Evolutionary conservation across 2,888 invertebrate genomes (phyloP).

Genomic region (Oscheius sp.): DNA sequence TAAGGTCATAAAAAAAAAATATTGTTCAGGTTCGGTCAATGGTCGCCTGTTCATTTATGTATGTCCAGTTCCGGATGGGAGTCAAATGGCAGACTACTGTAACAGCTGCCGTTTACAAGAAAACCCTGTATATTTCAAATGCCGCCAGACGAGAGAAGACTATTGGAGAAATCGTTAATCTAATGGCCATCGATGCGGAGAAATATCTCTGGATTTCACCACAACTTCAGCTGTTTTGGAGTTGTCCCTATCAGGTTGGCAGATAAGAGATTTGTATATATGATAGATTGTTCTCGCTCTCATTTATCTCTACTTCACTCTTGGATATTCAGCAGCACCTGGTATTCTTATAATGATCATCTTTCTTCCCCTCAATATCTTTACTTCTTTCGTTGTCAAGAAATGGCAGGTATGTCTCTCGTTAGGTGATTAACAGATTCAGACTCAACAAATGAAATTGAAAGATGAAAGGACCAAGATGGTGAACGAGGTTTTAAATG

Average conservation of each 20-base stretch:
- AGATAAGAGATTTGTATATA: background rate
- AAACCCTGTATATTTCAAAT: slow-evolving; percentile 73
- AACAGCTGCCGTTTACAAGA: slow-evolving; percentile 73
- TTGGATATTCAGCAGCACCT: slow-evolving; percentile 85
- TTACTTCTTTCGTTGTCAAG: slow-evolving; percentile 54
- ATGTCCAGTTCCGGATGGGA: slow-evolving; percentile 72
- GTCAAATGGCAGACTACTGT: slow-evolving; percentile 73
- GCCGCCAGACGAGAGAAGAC: slow-evolving; percentile 72
- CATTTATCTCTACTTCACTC: slow-evolving; percentile 72
- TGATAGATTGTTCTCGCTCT: slow-evolving; percentile 65
- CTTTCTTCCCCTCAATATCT: slow-evolving; percentile 76
- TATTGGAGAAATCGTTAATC: slow-evolving; percentile 75
- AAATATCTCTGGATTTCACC: slow-evolving; percentile 69
- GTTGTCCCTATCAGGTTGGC: slow-evolving; percentile 68
- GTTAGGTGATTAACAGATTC: background rate
- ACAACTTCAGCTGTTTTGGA: slow-evolving; percentile 70
- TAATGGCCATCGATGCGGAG: slow-evolving; percentile 75
- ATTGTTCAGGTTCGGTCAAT: slow-evolving; percentile 73
- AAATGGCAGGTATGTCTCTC: slow-evolving; percentile 52
- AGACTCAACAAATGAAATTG: slow-evolving; percentile 84
- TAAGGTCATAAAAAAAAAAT: no score
- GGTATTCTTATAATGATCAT: slow-evolving; percentile 92
- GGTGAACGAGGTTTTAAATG: slow-evolving; percentile 90
- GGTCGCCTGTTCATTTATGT: slow-evolving; percentile 73
- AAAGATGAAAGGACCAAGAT: slow-evolving; percentile 91